Conservation (phyloP, 2,113 vertebrate species). For the Calidris pygmaea region DNA sequence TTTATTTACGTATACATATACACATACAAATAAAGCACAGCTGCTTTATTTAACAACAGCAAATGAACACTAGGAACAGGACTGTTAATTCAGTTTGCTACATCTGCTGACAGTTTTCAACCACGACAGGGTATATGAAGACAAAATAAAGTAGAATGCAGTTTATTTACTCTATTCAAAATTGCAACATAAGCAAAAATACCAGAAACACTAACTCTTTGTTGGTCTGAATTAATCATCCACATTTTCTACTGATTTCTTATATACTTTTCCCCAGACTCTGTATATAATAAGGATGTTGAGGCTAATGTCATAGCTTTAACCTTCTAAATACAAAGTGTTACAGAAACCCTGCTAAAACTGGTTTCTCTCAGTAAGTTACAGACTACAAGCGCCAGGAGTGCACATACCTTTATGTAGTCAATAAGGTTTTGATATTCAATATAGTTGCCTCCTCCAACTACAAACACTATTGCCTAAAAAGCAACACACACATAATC, state of each 20-base stretch:
- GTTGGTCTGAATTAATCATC: neutral
- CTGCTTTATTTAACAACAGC: neutral
- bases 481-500: conserved; percentile 25
- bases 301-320: neutral
- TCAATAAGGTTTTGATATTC: conserved; percentile 98
- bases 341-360: neutral
- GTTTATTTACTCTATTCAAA: neutral
- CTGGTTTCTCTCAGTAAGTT: neutral
- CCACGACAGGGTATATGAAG: fast-evolving
- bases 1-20: no score
- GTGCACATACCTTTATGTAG: conserved; percentile 87
- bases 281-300: neutral
- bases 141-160: neutral
- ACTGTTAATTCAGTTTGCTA: neutral
- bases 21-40: neutral
- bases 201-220: neutral
- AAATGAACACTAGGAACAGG: neutral
- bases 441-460: conserved; percentile 97
- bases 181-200: neutral
- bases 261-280: neutral
- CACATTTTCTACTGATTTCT: neutral
- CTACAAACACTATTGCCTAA: conserved; percentile 95
- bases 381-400: neutral
- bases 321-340: neutral
- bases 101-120: neutral